phyloP scores from a whole-genome alignment of 2,113 vertebrate species.

The Ranitomeya imitator region DNA sequence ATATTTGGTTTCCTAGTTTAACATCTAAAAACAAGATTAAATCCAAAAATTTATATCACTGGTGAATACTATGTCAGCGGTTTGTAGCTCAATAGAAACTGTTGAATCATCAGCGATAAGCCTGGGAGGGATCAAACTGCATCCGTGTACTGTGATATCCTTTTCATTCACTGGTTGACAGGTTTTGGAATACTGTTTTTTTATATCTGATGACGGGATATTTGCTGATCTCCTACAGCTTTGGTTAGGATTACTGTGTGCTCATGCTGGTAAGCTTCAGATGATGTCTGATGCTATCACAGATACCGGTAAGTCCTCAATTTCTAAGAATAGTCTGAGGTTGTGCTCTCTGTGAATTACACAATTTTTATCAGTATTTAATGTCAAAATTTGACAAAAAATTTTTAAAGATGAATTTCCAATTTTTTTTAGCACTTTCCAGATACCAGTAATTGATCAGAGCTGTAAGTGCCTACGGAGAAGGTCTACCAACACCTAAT shows the following conservation, averaged over 20 bases:
- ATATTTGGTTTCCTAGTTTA: background rate
- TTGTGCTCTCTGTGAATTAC: background rate
- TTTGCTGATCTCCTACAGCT: slow-evolving; percentile 21
- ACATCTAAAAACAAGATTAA: background rate
- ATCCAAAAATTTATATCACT: background rate
- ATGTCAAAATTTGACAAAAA: too few species aligned
- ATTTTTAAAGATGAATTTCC: too few species aligned
- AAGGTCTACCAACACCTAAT: too few species aligned
- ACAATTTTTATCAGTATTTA: too few species aligned
- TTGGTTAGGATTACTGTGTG: background rate
- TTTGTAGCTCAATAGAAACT: background rate
- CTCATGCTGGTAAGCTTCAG: slow-evolving; percentile 14
- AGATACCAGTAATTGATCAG: background rate
- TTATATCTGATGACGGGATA: slow-evolving; percentile 30
- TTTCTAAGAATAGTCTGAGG: background rate
- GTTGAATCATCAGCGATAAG: slow-evolving; percentile 13
- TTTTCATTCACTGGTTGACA: slow-evolving; percentile 6
- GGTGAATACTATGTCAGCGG: background rate
- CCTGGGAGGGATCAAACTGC: background rate
- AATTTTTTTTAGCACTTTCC: too few species aligned
- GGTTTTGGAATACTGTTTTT: slow-evolving; percentile 8
- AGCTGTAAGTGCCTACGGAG: background rate
- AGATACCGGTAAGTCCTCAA: background rate
- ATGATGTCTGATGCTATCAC: slow-evolving; percentile 8
- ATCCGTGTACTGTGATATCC: background rate